Base-by-base conservation (phyloP, 2,888 invertebrate species). In the Melinopterus prodromus region DNA sequence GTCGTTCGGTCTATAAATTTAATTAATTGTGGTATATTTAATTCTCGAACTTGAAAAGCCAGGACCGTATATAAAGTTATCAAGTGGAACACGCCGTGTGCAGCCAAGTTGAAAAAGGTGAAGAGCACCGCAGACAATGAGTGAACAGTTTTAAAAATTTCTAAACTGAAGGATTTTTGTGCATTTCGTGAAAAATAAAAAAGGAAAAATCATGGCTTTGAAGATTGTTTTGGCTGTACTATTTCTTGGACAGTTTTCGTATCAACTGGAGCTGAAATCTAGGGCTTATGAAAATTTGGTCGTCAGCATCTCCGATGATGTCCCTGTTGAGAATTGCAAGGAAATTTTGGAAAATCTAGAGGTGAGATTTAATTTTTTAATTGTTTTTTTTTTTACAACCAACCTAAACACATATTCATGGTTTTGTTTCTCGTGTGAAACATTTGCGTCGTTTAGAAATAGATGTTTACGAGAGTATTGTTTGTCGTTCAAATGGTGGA, bases 201-300 rank as follows among this genome's bases (percentile, higher is more conserved):
- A 53, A 53, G 12, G 53, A 26, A 53, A 53, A 53, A 53, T 53
- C 5, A 53, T 53, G 53, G 53, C 2, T 53, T 53, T 53, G 53
- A 53, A 53, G 12, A 9, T 53, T 12, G 53, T 53, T 53, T 53
- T 53, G 53, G 53, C 53, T 53, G 53, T 12, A 9, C 9, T 53
- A 53, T 6, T 77, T 70, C 76, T 79, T 74, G 70, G 69, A 77
- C 70, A 53, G 69, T 69, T 80, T 38, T 69, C 38, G 36, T 80
- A 78, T 38, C 79, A 82, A 26, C 82, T 90, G 81, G 88, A 89
- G 78, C 83, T 90, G 82, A 86, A 85, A 78, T 87, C 89, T 83
- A 89, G 90, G 26, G 91, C 89, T 77, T 91, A 91, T 84, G 90
- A 90, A 82, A 90, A 90, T 81, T 86, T 91, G 80, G 89, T 90